Percentiles rank a stretch among this genome's conserved stretches.
Evolutionary conservation across 2,113 vertebrate species (phyloP).

Genomic region (Plestiodon gilberti): DNA sequence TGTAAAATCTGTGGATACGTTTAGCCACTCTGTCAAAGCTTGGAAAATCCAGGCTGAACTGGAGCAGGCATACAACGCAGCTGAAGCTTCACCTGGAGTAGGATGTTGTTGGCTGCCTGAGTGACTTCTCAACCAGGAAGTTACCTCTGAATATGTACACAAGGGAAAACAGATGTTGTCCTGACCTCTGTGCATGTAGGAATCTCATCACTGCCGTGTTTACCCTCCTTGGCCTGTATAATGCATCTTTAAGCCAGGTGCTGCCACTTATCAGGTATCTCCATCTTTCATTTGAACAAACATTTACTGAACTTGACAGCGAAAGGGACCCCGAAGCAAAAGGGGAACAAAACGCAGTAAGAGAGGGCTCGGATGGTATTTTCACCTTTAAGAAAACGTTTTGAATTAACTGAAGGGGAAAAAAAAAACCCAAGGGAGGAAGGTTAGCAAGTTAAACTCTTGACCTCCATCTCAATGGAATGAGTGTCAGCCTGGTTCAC

Average conservation of each 20-base stretch:
- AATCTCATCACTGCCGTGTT: conserved; percentile 49
- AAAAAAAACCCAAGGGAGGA: conserved; percentile 18
- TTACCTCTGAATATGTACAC: conserved; percentile 49
- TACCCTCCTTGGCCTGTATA: conserved; percentile 52
- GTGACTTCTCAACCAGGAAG: conserved; percentile 56
- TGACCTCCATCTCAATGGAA: conserved; percentile 57
- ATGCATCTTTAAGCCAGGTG: conserved; percentile 60
- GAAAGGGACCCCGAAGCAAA: conserved; percentile 65
- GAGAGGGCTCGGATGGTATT: conserved; percentile 53
- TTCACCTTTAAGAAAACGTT: conserved; percentile 42
- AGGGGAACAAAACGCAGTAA: conserved; percentile 15
- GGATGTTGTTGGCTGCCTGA: conserved; percentile 58
- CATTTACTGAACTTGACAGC: conserved; percentile 56
- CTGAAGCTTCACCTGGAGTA: conserved; percentile 61
- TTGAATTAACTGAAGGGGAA: conserved; percentile 59
- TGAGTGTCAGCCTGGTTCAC: neutral
- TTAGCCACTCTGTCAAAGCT: conserved; percentile 38
- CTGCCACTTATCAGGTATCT: conserved; percentile 65
- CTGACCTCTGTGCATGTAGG: conserved; percentile 46
- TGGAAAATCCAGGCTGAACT: conserved; percentile 53
- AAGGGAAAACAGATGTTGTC: conserved; percentile 63
- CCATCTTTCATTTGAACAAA: conserved; percentile 62
- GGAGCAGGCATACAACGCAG: conserved; percentile 57
- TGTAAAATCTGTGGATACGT: conserved; percentile 3
- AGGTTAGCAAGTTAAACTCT: conserved; percentile 66